These are phyloP conservation scores for Aspidapion aeneum DNA, from an alignment of 2,888 invertebrate species.

Conservation along the genomic window DNA sequence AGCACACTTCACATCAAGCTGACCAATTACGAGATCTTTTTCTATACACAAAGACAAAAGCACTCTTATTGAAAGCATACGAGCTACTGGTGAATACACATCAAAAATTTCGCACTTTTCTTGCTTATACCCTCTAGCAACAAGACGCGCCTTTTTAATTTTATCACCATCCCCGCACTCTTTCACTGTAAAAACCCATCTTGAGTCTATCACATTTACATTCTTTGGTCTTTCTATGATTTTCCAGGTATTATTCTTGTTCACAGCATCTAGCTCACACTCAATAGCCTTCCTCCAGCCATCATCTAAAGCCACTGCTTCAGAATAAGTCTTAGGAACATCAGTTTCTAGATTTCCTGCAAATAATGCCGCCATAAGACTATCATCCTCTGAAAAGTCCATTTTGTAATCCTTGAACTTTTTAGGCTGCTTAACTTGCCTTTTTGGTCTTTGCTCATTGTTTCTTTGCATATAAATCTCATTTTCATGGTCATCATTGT, in stretches of 20 bases:
- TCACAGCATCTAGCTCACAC: constrained; percentile 14
- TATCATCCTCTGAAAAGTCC: constrained; percentile 9
- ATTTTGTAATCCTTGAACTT: constrained; percentile 19
- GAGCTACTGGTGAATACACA: no score
- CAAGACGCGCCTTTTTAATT: constrained; percentile 14
- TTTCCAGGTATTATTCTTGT: constrained; percentile 16
- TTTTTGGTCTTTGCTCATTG: background rate
- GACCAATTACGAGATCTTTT: constrained; percentile 2
- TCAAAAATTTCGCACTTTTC: background rate
- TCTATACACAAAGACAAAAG: constrained; percentile 12
- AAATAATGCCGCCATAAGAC: constrained; percentile 15
- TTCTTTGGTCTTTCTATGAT: constrained; percentile 7
- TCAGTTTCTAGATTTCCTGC: constrained; percentile 9
- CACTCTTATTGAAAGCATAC: constrained; percentile 7
- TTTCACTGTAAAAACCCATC: constrained; percentile 16
- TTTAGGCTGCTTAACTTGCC: constrained; percentile 1
- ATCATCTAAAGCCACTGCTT: constrained; percentile 12
- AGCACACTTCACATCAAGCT: constrained; percentile 16
- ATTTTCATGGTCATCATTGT: no score
- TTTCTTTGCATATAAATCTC: no score
- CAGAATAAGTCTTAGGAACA: constrained; percentile 11
- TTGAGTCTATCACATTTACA: constrained; percentile 11
- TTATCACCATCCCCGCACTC: background rate
- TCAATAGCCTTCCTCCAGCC: constrained; percentile 22
- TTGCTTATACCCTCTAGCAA: constrained; percentile 12